Evolutionary conservation across 2,888 invertebrate genomes (phyloP).

Genomic region (Sarcophaga rosellei): DNA sequence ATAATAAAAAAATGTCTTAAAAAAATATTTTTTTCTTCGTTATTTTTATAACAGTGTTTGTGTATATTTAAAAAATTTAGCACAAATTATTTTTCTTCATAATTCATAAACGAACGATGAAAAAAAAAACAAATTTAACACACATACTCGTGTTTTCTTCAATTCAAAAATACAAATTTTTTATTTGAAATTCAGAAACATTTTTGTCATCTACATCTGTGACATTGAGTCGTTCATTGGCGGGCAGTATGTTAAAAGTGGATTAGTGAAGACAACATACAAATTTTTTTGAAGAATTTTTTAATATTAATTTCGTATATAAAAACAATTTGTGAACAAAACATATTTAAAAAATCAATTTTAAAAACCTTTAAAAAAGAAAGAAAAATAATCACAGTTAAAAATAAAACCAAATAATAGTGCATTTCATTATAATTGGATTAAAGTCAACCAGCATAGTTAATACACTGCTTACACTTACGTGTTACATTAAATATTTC

Average conservation of each 20-base stretch:
- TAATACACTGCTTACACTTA: neutral
- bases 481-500: slow-evolving; percentile 1
- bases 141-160: neutral
- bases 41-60: slow-evolving; percentile 12
- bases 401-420: slow-evolving; percentile 22
- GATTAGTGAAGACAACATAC: neutral
- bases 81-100: slow-evolving; percentile 68
- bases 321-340: neutral
- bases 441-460: slow-evolving; percentile 16
- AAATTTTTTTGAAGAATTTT: neutral
- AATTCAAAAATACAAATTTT: slow-evolving; percentile 11
- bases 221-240: slow-evolving; percentile 80
- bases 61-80: slow-evolving; percentile 56
- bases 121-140: slow-evolving; percentile 28
- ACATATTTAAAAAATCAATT: neutral
- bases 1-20: neutral
- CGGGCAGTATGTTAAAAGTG: neutral
- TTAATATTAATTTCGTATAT: neutral
- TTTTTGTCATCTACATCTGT: slow-evolving; percentile 25
- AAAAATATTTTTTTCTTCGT: neutral
- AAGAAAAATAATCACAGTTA: neutral
- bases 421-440: slow-evolving; percentile 53
- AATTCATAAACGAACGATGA: slow-evolving; percentile 57
- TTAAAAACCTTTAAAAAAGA: slow-evolving; percentile 12
- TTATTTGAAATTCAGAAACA: slow-evolving; percentile 21